Base-by-base conservation (phyloP, 2,797 vertebrate species). In the Octomys mimax region DNA sequence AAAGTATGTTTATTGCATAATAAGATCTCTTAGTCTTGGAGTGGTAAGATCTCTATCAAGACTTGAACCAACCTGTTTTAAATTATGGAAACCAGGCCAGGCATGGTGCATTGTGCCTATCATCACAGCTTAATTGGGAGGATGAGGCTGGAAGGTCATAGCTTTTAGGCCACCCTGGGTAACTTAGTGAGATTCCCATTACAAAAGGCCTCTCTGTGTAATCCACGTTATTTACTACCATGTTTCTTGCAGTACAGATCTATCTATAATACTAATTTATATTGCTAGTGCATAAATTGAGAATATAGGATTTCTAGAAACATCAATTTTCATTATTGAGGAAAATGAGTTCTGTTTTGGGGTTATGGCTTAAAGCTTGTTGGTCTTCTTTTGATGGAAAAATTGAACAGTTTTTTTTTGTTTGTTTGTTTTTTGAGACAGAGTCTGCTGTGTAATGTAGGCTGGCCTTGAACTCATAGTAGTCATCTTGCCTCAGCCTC, bases 271-370 rank as follows among this genome's bases (percentile, higher is more conserved):
- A 22, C 31, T 89, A 81, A 11, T 94, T 92, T 88, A 62, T 77
- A 33, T 78, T 86, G 31, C 42, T 57, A 59, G 2, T 73, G 73
- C 22, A 42, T 91, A 84, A 61, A 81, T 54, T 68, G 21, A 96
- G 14, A 22, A 33, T 87, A 61, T 86, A 68, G 62, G 8, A 33
- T 94, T 84, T 95, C 57, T 91, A 31, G 77, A 92, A 52, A 78
- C 73, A 57, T 31, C 6, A 16, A 2, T 87, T 95, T 92, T 93
- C 52, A 87, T 86, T 96, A 14, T 70, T 57, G 57, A 57, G 36
- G 49, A 90, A 92, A 95, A 77, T 62, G 22, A 71, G 57, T 91
- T 82, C 18, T 85, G 54, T 83, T 92, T 90, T 84, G 21, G 68
- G 75, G 78, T 78, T 57, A 94, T 85, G 62, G 13, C 57, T 61